phyloP scores from a whole-genome alignment of 1,140 invertebrate genomes.

The Platorchestia sp. region DNA sequence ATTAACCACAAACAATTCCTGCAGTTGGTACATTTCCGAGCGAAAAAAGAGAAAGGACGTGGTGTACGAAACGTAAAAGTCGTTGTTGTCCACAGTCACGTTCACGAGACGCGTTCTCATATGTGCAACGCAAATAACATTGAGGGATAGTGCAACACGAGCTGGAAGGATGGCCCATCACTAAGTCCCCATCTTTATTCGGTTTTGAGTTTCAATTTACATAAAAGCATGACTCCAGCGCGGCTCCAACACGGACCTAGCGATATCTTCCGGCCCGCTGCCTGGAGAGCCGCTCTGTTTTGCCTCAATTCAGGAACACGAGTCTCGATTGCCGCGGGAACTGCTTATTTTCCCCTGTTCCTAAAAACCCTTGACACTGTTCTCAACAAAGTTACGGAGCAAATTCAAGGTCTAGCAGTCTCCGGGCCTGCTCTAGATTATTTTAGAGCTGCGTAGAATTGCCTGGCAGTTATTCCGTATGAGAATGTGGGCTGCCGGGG shows the following conservation, averaged over 20 bases:
- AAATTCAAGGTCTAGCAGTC: neutral
- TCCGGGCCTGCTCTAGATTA: neutral
- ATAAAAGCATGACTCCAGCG: neutral
- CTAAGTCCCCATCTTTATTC: neutral
- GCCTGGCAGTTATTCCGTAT: neutral
- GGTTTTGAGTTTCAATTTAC: neutral
- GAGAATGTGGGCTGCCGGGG: neutral
- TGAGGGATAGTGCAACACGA: neutral
- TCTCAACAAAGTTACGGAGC: neutral
- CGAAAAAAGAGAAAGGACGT: no score
- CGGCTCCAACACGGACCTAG: neutral
- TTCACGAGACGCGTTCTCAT: no score
- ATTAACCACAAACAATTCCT: no score
- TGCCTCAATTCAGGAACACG: neutral
- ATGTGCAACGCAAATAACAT: neutral
- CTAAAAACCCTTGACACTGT: neutral
- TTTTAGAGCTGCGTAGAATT: neutral
- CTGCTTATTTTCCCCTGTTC: neutral
- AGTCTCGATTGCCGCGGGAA: neutral
- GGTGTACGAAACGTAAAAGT: no score
- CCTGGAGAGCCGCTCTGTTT: neutral
- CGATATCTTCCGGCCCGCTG: neutral
- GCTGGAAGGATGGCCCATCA: neutral
- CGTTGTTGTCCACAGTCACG: no score
- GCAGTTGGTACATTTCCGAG: no score